Conservation (phyloP, 2,797 vertebrate species). For the Eleutherodactylus coqui region DNA sequence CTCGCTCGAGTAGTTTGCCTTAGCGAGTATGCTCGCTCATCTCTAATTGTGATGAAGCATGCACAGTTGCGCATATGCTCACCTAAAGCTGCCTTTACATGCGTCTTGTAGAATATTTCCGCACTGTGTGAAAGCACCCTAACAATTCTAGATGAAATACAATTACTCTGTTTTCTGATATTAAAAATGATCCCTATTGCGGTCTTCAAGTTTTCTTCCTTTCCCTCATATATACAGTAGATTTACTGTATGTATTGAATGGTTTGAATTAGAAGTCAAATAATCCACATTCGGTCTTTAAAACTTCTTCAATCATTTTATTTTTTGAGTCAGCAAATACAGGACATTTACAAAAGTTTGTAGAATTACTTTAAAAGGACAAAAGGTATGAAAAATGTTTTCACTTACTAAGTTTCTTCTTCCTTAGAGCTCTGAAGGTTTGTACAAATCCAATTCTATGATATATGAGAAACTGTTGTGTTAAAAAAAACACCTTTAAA, state of each 20-base stretch:
- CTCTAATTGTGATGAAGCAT: no score
- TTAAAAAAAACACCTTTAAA: not conserved
- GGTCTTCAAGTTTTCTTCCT: no score
- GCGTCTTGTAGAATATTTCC: no score
- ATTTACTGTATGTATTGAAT: not conserved
- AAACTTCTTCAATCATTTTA: not conserved
- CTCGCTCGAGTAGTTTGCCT: no score
- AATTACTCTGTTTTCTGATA: no score
- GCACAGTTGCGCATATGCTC: no score
- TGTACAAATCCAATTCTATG: not conserved
- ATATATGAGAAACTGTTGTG: not conserved
- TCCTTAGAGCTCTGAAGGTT: not conserved
- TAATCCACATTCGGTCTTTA: not conserved
- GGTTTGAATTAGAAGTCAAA: not conserved
- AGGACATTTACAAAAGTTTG: slow-evolving; percentile 14
- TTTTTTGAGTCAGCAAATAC: not conserved
- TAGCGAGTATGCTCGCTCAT: no score
- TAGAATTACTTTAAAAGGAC: not conserved
- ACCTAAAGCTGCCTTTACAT: no score
- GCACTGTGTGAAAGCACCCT: no score
- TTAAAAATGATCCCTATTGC: no score
- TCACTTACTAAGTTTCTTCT: not conserved
- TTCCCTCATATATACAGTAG: no score
- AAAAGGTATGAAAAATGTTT: not conserved
- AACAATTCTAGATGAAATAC: no score